Conservation (phyloP, 2,113 vertebrate species). For the Clinocottus analis region DNA sequence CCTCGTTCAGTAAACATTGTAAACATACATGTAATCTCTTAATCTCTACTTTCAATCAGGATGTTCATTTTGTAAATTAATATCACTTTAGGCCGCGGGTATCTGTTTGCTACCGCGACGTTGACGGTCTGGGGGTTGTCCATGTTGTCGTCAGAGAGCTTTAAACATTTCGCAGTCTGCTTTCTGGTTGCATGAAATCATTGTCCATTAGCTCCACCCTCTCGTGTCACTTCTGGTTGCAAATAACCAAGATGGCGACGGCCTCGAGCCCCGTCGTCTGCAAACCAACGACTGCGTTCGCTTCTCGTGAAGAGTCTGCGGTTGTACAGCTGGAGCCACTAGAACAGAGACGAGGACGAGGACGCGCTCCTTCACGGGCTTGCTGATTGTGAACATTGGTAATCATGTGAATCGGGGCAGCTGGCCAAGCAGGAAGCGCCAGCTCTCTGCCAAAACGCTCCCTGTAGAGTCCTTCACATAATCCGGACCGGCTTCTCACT, state of each 20-base stretch:
- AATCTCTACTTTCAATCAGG: too few relatives aligned
- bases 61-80: too few relatives aligned
- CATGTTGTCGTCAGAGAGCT: too few relatives aligned
- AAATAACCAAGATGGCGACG: background rate
- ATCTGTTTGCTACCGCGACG: too few relatives aligned
- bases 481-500: slow-evolving; percentile 13
- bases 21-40: too few relatives aligned
- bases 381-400: slow-evolving; percentile 40
- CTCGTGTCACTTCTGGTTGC: background rate
- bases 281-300: background rate
- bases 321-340: slow-evolving; percentile 2
- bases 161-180: too few relatives aligned
- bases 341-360: slow-evolving; percentile 20
- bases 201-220: background rate
- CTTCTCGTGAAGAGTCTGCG: background rate
- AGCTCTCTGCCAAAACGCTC: slow-evolving; percentile 30
- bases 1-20: too few relatives aligned
- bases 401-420: slow-evolving; percentile 42
- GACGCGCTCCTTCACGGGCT: slow-evolving; percentile 15
- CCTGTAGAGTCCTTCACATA: slow-evolving; percentile 29
- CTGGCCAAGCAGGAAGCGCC: slow-evolving; percentile 42
- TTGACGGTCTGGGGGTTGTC: too few relatives aligned
- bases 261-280: too few relatives aligned
- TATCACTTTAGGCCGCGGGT: too few relatives aligned
- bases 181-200: background rate